A percentile compares a stretch with the other conserved stretches of the same genome.
Evolutionary conservation across 2,113 vertebrate species (phyloP).

Genomic region (Xiphorhynchus elegans): DNA sequence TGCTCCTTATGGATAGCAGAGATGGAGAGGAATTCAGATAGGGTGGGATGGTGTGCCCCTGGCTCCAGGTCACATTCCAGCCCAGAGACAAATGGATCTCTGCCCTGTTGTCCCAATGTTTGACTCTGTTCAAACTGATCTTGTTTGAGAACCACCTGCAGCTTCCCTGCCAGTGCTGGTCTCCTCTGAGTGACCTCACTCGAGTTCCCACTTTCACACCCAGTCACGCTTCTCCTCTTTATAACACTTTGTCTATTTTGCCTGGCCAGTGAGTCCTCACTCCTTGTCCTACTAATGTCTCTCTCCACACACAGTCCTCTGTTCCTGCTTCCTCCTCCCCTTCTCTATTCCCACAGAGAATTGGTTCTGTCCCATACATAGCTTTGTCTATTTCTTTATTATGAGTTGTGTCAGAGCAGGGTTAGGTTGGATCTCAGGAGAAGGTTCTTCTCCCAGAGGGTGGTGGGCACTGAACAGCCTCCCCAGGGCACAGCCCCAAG

Average conservation of each 20-base stretch:
- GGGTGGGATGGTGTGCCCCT: fast-evolving
- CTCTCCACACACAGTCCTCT: neutral
- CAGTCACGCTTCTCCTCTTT: neutral
- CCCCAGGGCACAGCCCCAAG: fast-evolving
- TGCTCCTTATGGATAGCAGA: neutral
- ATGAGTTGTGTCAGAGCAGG: fast-evolving
- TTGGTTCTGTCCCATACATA: neutral
- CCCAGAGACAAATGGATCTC: neutral
- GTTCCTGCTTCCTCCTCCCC: neutral
- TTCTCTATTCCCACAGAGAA: neutral
- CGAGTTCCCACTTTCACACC: neutral
- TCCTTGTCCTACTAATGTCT: neutral
- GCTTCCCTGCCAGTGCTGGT: neutral
- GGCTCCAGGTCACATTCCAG: neutral
- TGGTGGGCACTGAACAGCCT: neutral
- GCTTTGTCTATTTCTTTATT: neutral
- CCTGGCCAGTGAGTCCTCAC: neutral
- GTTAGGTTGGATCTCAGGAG: fast-evolving
- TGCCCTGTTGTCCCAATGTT: neutral
- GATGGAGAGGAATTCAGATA: neutral
- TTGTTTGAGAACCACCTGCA: neutral
- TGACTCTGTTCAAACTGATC: neutral
- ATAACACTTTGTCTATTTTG: neutral
- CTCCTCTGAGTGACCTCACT: neutral
- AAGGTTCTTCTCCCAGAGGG: neutral